phyloP scores from a whole-genome alignment of 2,888 invertebrate genomes.

The Meteorus cinctellus region DNA sequence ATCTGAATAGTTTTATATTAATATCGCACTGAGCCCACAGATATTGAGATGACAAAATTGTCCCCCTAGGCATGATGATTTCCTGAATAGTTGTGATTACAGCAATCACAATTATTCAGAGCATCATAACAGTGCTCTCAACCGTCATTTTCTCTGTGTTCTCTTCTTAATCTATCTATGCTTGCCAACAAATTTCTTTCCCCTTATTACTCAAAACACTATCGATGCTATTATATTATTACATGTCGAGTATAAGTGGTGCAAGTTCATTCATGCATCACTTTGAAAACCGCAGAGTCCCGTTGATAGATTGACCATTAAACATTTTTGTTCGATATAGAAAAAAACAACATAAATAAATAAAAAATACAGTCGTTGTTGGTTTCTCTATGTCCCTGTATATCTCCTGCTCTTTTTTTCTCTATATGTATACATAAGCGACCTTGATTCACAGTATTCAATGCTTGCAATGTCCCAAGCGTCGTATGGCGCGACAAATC shows the following conservation, averaged over 20 bases:
- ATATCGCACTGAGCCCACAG: too few species aligned
- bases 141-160: too few species aligned
- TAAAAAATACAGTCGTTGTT: not conserved
- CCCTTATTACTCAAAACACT: not conserved
- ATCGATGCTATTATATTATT: not conserved
- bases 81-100: too few species aligned
- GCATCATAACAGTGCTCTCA: too few species aligned
- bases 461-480: constrained; percentile 29
- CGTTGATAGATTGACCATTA: not conserved
- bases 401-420: not conserved
- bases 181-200: not conserved
- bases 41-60: too few species aligned
- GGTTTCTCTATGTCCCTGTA: not conserved
- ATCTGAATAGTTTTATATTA: too few species aligned
- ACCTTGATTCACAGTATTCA: constrained; percentile 38
- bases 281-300: constrained; percentile 3
- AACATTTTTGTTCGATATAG: not conserved
- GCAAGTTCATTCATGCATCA: constrained; percentile 2
- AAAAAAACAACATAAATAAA: not conserved
- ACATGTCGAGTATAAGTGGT: not conserved
- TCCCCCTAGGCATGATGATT: too few species aligned
- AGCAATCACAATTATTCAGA: too few species aligned
- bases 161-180: not conserved
- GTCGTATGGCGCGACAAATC: constrained; percentile 43
- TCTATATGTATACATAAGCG: not conserved